Evolutionary conservation across 2,888 invertebrate species (phyloP).

Genomic region (Drosophila kambysellisi): DNA sequence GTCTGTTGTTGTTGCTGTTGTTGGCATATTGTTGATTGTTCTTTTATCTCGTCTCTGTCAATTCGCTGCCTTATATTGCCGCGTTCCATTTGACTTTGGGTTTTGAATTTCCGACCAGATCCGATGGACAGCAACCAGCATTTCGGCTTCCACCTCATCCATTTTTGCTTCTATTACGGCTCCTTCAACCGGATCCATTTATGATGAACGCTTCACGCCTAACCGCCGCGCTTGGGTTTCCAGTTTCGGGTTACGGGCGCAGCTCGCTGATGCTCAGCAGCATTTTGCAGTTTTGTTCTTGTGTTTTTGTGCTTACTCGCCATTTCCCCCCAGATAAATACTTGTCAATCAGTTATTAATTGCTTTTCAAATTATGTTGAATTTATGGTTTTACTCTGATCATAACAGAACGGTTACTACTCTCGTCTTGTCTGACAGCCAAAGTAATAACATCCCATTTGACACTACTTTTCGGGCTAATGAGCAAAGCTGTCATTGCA

Average conservation of each 20-base stretch:
- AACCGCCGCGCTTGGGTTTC: slow-evolving; percentile 37
- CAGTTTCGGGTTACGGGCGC: slow-evolving; percentile 42
- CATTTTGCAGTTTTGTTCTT: slow-evolving; percentile 39
- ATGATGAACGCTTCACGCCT: slow-evolving; percentile 57
- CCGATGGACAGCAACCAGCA: slow-evolving; percentile 45
- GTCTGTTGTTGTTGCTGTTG: slow-evolving; percentile 35
- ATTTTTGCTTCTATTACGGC: slow-evolving; percentile 7
- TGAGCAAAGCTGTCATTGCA: slow-evolving; percentile 40
- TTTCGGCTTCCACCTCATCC: slow-evolving; percentile 31
- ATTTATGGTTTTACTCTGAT: slow-evolving; percentile 62
- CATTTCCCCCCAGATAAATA: slow-evolving; percentile 72
- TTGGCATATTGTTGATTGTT: slow-evolving; percentile 79
- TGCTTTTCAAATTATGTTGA: slow-evolving; percentile 83
- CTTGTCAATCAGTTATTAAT: slow-evolving; percentile 84
- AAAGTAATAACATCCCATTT: slow-evolving; percentile 16
- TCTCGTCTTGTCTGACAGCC: slow-evolving; percentile 45
- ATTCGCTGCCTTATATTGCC: slow-evolving; percentile 77
- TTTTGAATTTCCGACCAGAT: slow-evolving; percentile 77
- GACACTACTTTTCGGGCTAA: slow-evolving; percentile 31
- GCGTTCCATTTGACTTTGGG: slow-evolving; percentile 81
- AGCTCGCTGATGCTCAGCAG: slow-evolving; percentile 14
- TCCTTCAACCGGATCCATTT: slow-evolving; percentile 49
- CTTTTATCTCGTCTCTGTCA: slow-evolving; percentile 82
- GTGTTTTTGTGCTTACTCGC: slow-evolving; percentile 20
- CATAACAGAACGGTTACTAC: neutral